Percentiles rank a stretch among this genome's conserved stretches.
These are phyloP conservation scores for Phymanthus crucifer DNA, from an alignment of 92 coral and sea anemone genomes.

Conservation along the genomic window DNA sequence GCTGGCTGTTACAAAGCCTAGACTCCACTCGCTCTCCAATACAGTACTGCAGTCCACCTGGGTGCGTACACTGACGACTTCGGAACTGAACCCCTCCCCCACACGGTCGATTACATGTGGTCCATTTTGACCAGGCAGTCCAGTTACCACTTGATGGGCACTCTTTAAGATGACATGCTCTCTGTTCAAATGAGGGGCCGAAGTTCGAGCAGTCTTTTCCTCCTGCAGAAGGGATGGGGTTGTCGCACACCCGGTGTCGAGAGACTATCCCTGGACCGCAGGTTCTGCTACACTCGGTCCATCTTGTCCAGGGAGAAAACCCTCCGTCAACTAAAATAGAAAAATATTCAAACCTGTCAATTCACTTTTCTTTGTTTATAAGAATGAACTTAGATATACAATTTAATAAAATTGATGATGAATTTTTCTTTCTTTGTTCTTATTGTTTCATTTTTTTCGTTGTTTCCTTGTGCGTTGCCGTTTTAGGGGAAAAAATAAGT, in stretches of 20 bases:
- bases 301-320: conserved; percentile 75
- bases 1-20: conserved; percentile 75
- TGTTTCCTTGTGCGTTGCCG: too few species aligned
- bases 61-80: conserved; percentile 69
- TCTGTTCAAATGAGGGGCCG: conserved; percentile 95
- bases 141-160: conserved; percentile 88
- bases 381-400: too few species aligned
- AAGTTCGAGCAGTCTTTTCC: conserved; percentile 91
- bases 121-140: conserved; percentile 84
- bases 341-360: neutral
- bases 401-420: too few species aligned
- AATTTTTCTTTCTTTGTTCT: too few species aligned
- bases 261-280: conserved; percentile 98
- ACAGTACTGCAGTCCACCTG: conserved; percentile 67
- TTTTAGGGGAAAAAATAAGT: too few species aligned
- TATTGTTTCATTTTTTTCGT: too few species aligned
- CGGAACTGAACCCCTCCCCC: conserved; percentile 92
- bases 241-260: conserved; percentile 86
- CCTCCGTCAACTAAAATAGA: conserved; percentile 78
- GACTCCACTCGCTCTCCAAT: conserved; percentile 83
- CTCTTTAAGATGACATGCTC: conserved; percentile 61
- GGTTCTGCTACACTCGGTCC: conserved; percentile 88
- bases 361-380: neutral
- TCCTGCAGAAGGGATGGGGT: conserved; percentile 83
- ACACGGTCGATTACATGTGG: conserved; percentile 77